These are phyloP conservation scores for Melieria omissa DNA, from an alignment of 2,888 invertebrate species.

Conservation along the genomic window DNA sequence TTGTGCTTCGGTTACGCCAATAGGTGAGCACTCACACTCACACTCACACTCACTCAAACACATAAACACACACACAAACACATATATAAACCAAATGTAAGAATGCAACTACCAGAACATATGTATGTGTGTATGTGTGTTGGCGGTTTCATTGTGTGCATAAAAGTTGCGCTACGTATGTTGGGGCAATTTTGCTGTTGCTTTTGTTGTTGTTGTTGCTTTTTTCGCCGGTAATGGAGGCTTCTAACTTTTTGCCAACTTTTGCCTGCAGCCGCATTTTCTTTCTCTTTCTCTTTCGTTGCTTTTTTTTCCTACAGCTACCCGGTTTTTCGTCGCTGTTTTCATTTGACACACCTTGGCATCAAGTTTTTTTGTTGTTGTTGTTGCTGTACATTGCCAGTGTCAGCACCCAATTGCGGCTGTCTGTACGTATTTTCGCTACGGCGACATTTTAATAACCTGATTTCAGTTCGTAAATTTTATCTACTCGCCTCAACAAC, in stretches of 20 bases:
- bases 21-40: too few relatives aligned
- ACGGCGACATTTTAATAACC: constrained; percentile 23
- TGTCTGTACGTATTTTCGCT: not conserved
- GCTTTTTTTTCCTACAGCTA: not conserved
- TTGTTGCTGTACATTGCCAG: not conserved
- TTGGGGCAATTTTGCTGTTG: not conserved
- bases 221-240: not conserved
- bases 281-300: not conserved
- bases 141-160: not conserved
- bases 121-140: not conserved
- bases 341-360: not conserved
- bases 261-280: not conserved
- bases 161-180: not conserved
- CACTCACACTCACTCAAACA: not conserved
- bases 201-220: not conserved
- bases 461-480: constrained; percentile 21
- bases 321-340: not conserved
- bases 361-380: not conserved
- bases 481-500: not conserved
- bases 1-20: too few relatives aligned
- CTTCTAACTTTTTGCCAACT: constrained; percentile 4
- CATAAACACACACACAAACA: not conserved
- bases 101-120: not conserved
- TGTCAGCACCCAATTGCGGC: not conserved
- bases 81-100: not conserved